phyloP scores from a whole-genome alignment of 30 jellyfish, hydroid and myxozoan species.

The Catostylus mosaicus region DNA sequence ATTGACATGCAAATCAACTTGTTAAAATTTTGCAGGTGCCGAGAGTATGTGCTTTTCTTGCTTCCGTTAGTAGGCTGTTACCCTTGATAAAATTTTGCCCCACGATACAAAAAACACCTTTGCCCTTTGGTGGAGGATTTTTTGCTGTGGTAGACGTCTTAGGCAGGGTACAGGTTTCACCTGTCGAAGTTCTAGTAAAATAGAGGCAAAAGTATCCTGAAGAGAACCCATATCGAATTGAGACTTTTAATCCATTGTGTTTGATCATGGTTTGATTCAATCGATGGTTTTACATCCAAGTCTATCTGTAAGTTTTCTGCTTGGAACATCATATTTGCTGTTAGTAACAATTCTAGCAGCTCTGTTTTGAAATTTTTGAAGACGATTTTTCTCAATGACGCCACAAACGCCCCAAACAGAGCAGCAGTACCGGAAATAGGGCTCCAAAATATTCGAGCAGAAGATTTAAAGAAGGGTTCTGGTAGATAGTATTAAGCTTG shows the following conservation, averaged over 20 bases:
- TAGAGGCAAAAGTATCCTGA: background rate
- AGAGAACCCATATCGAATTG: background rate
- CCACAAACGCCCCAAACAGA: background rate
- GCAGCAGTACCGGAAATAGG: no score
- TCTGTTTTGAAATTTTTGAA: background rate
- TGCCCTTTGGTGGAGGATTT: background rate
- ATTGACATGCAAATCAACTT: background rate
- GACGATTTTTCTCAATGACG: background rate
- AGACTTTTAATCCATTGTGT: background rate
- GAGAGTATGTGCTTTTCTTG: background rate
- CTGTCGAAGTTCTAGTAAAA: background rate
- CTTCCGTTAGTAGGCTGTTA: background rate
- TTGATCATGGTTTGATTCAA: background rate
- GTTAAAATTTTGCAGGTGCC: background rate
- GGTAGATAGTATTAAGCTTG: background rate
- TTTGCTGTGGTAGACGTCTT: background rate
- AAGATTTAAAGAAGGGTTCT: background rate
- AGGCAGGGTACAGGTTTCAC: background rate
- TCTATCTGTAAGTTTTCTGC: no score
- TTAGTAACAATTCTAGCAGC: slow-evolving; percentile 9
- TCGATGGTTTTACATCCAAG: background rate
- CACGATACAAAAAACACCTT: background rate
- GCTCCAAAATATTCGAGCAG: background rate
- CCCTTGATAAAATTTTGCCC: background rate
- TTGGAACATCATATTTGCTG: background rate